Base-by-base conservation (phyloP, 2,113 vertebrate species). In the Cynocephalus volans region DNA sequence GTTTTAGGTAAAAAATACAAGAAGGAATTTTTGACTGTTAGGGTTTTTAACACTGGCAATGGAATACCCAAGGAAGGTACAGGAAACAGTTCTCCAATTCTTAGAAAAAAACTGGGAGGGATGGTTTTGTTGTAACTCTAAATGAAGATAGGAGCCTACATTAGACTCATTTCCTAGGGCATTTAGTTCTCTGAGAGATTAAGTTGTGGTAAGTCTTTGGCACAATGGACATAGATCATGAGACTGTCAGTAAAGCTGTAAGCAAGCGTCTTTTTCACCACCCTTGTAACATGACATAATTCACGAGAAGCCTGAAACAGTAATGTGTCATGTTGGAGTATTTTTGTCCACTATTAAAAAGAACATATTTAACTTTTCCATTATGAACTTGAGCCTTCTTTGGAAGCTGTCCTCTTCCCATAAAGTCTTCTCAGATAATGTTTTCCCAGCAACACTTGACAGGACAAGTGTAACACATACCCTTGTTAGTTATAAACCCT, bases 281-380 rank as follows among this genome's bases (percentile, higher is more conserved):
- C 92, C 81, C 45, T 79, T 96, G 54, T n/a, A 83, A 41, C n/a
- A 56, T 76, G 52, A 96, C 12, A 11, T 83, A 62, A 79, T 82
- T 80, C 96, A 70, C 8, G 64, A 96, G 90, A 83, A 91, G 58
- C 69, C 60, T 62, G 81, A 77, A 94, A 95, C 58, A 95, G 93
- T 13, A 88, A 75, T 26, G 7, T 31, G 45, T 58, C 73, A 8
- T 72, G 23, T 70, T 52, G 21, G 17, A 31, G 13, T 36, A 80
- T 23, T 73, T 85, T 81, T 92, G 80, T 23, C 77, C 92, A 41
- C 90, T 91, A 69, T 90, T 91, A 76, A 93, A 95, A 95, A 76
- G n/a, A 72, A 96, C 80, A 67, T 48, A 72, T 90, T 96, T 93
- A 87, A 90, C 75, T 82, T 96, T 85, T 88, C 94, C 77, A 60